phyloP scores from a whole-genome alignment of 2,797 vertebrate genomes.

The Chaetodon trifasciatus region DNA sequence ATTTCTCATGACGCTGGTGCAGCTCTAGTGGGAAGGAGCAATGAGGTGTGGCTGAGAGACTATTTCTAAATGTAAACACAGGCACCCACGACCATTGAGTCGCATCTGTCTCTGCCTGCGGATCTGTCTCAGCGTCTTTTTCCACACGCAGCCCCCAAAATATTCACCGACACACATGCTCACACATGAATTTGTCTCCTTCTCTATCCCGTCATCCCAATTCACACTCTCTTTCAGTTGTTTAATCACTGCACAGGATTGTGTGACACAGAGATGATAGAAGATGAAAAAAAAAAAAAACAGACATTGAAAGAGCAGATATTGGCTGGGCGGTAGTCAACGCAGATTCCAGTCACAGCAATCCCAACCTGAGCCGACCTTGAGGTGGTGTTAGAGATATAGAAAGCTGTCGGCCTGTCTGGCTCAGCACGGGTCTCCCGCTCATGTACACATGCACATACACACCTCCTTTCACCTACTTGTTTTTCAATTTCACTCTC shows the following conservation, averaged over 20 bases:
- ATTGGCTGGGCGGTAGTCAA: conserved; percentile 46
- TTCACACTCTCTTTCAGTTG: conserved; percentile 72
- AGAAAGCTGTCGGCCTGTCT: conserved; percentile 36
- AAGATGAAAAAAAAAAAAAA: conserved; percentile 3
- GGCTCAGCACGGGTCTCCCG: conserved; percentile 5
- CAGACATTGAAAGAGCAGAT: conserved; percentile 51
- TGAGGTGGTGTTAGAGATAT: conserved; percentile 48
- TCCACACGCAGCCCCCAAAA: conserved; percentile 36
- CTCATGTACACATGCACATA: neutral
- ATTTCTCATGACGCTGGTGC: conserved; percentile 11
- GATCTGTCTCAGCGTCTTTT: conserved; percentile 47
- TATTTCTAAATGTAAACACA: conserved; percentile 75
- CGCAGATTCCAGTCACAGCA: conserved; percentile 42
- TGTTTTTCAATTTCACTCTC: conserved; percentile 57
- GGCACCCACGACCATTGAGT: conserved; percentile 43
- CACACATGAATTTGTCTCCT: conserved; percentile 59
- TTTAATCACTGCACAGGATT: conserved; percentile 77
- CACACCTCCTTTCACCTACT: conserved; percentile 13
- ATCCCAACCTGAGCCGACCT: conserved; percentile 58
- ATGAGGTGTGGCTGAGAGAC: conserved; percentile 64
- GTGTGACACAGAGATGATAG: conserved; percentile 56
- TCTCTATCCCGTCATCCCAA: conserved; percentile 71
- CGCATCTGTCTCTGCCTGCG: conserved; percentile 61
- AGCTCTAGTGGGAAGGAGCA: conserved; percentile 32
- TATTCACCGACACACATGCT: conserved; percentile 62